Evolutionary conservation across 2,797 vertebrate species (phyloP), one percentile per base, ranked within the genome.

Genomic region (Enteromius treurensis): DNA sequence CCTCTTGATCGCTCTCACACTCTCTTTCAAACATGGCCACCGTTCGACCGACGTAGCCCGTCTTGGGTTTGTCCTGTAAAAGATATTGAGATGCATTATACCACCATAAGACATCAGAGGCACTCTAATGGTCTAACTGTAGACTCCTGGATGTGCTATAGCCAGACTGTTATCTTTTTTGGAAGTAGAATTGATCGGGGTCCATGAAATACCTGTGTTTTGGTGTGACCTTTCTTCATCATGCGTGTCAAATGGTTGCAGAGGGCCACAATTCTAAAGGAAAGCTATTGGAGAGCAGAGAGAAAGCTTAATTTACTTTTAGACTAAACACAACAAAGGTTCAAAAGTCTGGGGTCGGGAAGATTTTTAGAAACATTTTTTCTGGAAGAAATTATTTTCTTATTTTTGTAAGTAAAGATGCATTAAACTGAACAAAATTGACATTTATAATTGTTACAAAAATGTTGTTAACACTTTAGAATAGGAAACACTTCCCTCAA

Each of bases 241-340:
- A 98, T 92, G 40, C 96, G 95, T 0, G 96, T 96, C 23, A 99
- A 90, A 86, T 96, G 97, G 88, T 99, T 99, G 90, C 98, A 99
- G 73, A 99, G 84, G 0, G 97, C 92, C 71, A 99, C 96, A 0
- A 99, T 95, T 87, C 95, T 94, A 90, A 97, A 96, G 0, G 98
- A 96, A 17, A 99, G 90, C 98, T 99, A 90, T 85, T 0, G 9
- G 84, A 92, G 5, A 86, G 71, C 86, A 73, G 70, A 0, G 80
- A 26, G 60, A 5, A 75, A 10, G 42, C 5, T 29, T 9, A 15
- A 60, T 23, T 71, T 29, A 9, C 1, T 65, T 73, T 51, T 49
- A 51, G 42, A 26, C n/a, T 17, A 40, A 23, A n/a, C 21, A 42
- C 32, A n/a, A 40, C 13, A 21, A 26, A 60, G 58, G 2, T 73